Conservation (phyloP, 2,113 vertebrate genomes). For the Fulica atra region DNA sequence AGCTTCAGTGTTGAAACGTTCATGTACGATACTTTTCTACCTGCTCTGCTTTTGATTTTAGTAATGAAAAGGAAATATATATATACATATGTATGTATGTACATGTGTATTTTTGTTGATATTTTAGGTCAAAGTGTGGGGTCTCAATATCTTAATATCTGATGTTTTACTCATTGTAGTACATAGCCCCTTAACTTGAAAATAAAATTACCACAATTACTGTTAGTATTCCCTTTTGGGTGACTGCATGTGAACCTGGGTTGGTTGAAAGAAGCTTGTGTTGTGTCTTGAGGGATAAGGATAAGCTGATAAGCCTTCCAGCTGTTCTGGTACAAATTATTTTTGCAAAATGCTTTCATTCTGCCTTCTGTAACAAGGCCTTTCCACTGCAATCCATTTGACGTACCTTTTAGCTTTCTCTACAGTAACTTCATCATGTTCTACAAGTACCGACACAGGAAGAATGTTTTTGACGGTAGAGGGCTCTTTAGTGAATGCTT, state of each 20-base stretch:
- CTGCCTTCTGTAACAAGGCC: not conserved
- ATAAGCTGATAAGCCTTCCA: constrained; percentile 17
- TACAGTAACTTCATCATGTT: not conserved
- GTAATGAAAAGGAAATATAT: not conserved
- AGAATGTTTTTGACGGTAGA: not conserved
- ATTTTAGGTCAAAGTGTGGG: not conserved
- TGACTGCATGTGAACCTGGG: not conserved
- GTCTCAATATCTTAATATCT: not conserved
- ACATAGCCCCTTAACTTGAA: not conserved
- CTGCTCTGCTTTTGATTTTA: not conserved
- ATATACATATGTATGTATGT: rapidly evolving
- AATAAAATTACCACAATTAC: not conserved
- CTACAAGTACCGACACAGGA: not conserved
- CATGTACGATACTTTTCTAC: not conserved
- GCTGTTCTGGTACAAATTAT: not conserved
- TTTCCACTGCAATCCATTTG: not conserved
- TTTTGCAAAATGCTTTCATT: constrained; percentile 24
- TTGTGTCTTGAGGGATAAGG: not conserved
- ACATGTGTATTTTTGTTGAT: not conserved
- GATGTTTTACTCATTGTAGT: not conserved
- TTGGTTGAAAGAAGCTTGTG: not conserved
- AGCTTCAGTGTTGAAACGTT: not conserved
- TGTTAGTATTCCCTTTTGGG: not conserved
- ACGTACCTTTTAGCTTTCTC: not conserved
- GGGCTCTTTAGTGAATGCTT: not conserved